Base-by-base conservation (phyloP, 1,140 invertebrate genomes). In the Schlechtendalia chinensis region DNA sequence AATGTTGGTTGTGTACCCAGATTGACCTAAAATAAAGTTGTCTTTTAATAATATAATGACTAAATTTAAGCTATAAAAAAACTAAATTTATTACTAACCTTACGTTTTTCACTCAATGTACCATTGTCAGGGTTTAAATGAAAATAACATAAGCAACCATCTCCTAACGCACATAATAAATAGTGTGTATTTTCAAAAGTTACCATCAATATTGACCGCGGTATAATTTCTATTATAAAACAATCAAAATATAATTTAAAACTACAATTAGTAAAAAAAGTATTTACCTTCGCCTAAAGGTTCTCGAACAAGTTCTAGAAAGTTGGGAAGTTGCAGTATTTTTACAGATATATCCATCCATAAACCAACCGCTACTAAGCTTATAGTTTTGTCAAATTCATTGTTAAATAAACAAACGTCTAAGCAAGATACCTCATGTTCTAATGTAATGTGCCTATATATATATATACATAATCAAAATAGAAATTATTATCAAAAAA, bases 121-220 rank as follows among this genome's bases (percentile, higher is more conserved):
- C 94, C 94, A 58, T 88, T 90, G 27, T 90, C 85, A 82, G 90
- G 90, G 83, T 95, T 91, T 77, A 98, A 87, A 16, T 90, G 91
- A 85, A 98, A 99, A 87, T 99, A 99, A 86, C 96, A 97, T 89
- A 99, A 93, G 29, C 96, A 96, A 8, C 98, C 98, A 88, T 99
- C 98, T 27, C 97, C 98, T 12, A 99, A 87, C 3, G 97, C 97
- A 85, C 94, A 96, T 17, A 97, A 88, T 12, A 97, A 85, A 87
- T 98, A 98, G 82, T 94, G 79, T 6, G 82, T 83, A 17, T 91
- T 93, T 87, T 99, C 97, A 86, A 99, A 96, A 56, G 92, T 93
- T 32, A 96, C 93, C 90, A 98, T 94, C 61, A 99, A 85, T 80
- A 99, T 94, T 0, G 97, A 98, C 24, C 97, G 89, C 0, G 97